phyloP scores from a whole-genome alignment of 2,888 invertebrate species.

The Oxytorus armatus region DNA sequence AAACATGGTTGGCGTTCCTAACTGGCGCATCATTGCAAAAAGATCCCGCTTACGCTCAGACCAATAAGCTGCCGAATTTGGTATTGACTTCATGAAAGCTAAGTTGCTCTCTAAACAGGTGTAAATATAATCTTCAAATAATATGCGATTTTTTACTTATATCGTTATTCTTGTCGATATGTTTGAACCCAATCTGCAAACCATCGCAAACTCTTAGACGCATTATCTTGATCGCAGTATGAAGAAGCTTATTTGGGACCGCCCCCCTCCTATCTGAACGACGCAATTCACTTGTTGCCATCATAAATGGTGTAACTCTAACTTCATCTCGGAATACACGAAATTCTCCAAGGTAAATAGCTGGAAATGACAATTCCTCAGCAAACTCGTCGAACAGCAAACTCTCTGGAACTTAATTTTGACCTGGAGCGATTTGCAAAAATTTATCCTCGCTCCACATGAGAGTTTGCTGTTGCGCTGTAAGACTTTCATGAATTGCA shows the following conservation, averaged over 20 bases:
- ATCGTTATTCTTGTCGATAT: slow-evolving; percentile 75
- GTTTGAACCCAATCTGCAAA: slow-evolving; percentile 54
- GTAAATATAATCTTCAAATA: slow-evolving; percentile 75
- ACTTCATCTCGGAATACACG: slow-evolving; percentile 71
- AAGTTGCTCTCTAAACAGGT: slow-evolving; percentile 70
- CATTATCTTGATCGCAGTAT: slow-evolving; percentile 82
- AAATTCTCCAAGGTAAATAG: slow-evolving; percentile 81
- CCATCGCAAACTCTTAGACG: slow-evolving; percentile 69
- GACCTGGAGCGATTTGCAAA: slow-evolving; percentile 57
- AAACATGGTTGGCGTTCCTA: slow-evolving; percentile 81
- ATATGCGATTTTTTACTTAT: slow-evolving; percentile 73
- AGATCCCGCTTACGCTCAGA: slow-evolving; percentile 58
- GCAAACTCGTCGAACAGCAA: slow-evolving; percentile 80
- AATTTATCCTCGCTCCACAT: slow-evolving; percentile 61
- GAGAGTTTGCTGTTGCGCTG: slow-evolving; percentile 49
- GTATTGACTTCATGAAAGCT: slow-evolving; percentile 51
- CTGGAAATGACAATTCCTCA: slow-evolving; percentile 83
- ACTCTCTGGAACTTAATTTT: slow-evolving; percentile 73
- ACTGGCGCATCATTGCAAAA: slow-evolving; percentile 77
- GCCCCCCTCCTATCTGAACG: slow-evolving; percentile 80
- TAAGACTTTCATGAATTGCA: slow-evolving; percentile 31
- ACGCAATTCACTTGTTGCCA: slow-evolving; percentile 81
- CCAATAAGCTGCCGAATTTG: slow-evolving; percentile 61
- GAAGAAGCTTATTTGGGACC: slow-evolving; percentile 75
- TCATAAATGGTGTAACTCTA: slow-evolving; percentile 78